Conservation (phyloP, 2,888 invertebrate genomes). For the Galerucella calmariensis region DNA sequence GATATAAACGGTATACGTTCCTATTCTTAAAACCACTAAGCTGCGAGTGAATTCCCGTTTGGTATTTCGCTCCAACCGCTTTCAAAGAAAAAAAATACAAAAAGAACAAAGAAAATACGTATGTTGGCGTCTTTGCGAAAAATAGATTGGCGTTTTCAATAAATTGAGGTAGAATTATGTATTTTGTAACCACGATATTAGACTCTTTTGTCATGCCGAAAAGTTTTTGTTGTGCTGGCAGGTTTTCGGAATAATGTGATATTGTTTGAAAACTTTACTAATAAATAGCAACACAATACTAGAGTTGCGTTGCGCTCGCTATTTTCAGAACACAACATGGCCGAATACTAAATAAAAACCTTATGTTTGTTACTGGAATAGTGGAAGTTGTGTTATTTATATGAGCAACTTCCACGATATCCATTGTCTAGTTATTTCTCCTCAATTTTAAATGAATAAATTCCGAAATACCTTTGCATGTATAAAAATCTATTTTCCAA, state of each 20-base stretch:
- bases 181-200: slow-evolving; percentile 43
- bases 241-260: slow-evolving; percentile 42
- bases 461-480: background rate
- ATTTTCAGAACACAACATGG: slow-evolving; percentile 35
- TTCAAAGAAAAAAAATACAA: background rate
- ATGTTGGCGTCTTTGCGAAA: slow-evolving; percentile 1
- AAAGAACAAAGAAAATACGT: background rate
- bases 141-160: slow-evolving; percentile 41
- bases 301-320: slow-evolving; percentile 26
- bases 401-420: slow-evolving; percentile 15
- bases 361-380: slow-evolving; percentile 21
- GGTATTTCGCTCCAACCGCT: background rate
- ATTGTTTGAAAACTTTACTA: slow-evolving; percentile 49
- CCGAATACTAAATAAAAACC: slow-evolving; percentile 26
- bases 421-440: slow-evolving; percentile 1
- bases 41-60: background rate
- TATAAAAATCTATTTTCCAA: no score
- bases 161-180: slow-evolving; percentile 46
- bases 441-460: slow-evolving; percentile 3
- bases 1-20: no score
- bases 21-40: no score
- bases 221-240: slow-evolving; percentile 45
- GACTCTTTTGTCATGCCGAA: slow-evolving; percentile 43
- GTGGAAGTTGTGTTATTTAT: slow-evolving; percentile 15
- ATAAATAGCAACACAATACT: slow-evolving; percentile 50